phyloP scores from a whole-genome alignment of 2,888 invertebrate species.

The Patella caerulea region DNA sequence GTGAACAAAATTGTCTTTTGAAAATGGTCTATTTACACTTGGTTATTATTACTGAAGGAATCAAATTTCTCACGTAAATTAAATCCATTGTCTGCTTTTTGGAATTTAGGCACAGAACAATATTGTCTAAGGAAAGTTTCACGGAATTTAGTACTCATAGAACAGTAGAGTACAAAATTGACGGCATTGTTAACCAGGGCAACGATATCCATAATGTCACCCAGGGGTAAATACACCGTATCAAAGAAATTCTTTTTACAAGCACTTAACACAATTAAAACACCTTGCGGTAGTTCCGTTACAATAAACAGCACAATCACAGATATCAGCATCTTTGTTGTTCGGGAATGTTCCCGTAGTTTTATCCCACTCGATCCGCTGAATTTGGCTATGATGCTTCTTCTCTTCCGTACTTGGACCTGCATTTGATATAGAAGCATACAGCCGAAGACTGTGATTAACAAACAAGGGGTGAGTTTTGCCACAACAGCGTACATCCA shows the following conservation, averaged over 20 bases:
- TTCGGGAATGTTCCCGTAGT: conserved; percentile 76
- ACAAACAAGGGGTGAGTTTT: conserved; percentile 90
- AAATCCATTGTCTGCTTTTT: conserved; percentile 29
- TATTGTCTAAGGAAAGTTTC: conserved; percentile 70
- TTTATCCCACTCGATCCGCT: conserved; percentile 55
- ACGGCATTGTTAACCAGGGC: conserved; percentile 92
- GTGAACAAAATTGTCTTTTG: no score
- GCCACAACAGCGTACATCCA: conserved; percentile 94
- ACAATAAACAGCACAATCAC: conserved; percentile 88
- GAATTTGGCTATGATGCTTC: conserved; percentile 53
- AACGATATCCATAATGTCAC: conserved; percentile 89
- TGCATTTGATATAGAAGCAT: conserved; percentile 67
- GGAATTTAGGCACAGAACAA: conserved; percentile 33
- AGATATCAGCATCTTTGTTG: conserved; percentile 89
- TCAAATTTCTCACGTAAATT: conserved; percentile 28
- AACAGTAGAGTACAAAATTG: conserved; percentile 92
- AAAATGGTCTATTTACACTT: conserved; percentile 11
- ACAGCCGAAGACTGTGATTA: conserved; percentile 80
- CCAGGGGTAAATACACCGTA: conserved; percentile 76
- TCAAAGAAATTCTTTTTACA: conserved; percentile 80
- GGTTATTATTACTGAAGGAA: conserved; percentile 23
- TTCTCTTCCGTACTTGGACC: conserved; percentile 53
- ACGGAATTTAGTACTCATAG: conserved; percentile 94
- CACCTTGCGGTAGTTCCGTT: conserved; percentile 89
- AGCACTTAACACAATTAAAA: conserved; percentile 81